Conservation (phyloP, 2,888 invertebrate genomes). For the Nomada fucata region DNA sequence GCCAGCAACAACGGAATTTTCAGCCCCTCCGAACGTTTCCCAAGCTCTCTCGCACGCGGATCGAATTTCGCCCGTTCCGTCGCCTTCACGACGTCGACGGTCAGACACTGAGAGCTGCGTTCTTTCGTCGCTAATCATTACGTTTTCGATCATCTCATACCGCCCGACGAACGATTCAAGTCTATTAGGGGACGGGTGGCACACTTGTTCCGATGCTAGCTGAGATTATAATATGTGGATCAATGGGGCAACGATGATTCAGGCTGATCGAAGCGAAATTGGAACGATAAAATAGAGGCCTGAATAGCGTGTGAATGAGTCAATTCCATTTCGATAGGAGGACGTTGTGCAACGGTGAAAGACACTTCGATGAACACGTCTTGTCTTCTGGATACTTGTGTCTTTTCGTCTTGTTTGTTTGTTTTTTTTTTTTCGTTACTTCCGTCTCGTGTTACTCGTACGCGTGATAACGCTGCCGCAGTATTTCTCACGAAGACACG, state of each 20-base stretch:
- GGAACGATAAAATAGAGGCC: slow-evolving; percentile 48
- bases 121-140: background rate
- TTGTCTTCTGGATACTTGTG: background rate
- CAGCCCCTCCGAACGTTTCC: slow-evolving; percentile 9
- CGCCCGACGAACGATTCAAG: background rate
- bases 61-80: slow-evolving; percentile 36
- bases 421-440: background rate
- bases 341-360: slow-evolving; percentile 38
- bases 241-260: slow-evolving; percentile 30
- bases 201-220: background rate
- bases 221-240: background rate
- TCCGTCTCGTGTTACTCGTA: background rate
- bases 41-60: slow-evolving; percentile 36
- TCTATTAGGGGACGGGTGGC: background rate
- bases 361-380: slow-evolving; percentile 1
- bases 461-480: background rate
- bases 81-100: slow-evolving; percentile 61
- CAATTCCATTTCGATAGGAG: slow-evolving; percentile 24
- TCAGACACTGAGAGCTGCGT: slow-evolving; percentile 60
- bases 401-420: background rate
- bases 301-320: slow-evolving; percentile 43
- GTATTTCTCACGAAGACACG: background rate
- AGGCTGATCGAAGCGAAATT: slow-evolving; percentile 44
- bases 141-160: background rate
- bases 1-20: slow-evolving; percentile 6